These are phyloP conservation scores for Arvicanthis niloticus DNA, from an alignment of 2,113 vertebrate genomes.

Conservation along the genomic window DNA sequence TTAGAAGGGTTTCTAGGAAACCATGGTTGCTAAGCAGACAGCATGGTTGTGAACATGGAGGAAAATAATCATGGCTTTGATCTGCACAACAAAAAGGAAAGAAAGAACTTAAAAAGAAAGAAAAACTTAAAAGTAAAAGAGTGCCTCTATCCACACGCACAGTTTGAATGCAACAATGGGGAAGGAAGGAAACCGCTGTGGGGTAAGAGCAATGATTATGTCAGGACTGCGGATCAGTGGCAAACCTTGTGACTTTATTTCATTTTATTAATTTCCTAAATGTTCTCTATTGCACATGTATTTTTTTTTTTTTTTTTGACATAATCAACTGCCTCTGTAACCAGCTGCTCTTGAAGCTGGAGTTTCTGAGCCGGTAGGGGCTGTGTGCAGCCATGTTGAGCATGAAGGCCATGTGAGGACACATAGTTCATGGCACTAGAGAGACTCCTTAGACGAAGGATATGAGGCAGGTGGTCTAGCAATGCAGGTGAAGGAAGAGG, in stretches of 20 bases:
- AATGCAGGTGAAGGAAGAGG: neutral
- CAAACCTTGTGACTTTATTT: constrained; percentile 4
- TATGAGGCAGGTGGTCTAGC: neutral
- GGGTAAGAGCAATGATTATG: neutral
- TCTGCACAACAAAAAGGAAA: neutral
- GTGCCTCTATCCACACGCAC: too few species aligned
- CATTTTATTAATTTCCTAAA: constrained; percentile 8
- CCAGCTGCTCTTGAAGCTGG: neutral
- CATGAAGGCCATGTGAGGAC: neutral
- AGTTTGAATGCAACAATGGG: neutral
- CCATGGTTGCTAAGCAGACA: constrained; percentile 1
- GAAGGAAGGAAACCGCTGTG: constrained; percentile 4
- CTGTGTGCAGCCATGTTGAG: neutral
- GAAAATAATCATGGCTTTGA: constrained; percentile 28
- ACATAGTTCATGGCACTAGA: neutral
- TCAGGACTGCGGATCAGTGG: neutral
- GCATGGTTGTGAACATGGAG: neutral
- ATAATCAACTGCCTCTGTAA: constrained; percentile 8
- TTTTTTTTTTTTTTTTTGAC: neutral
- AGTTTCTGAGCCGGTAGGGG: neutral
- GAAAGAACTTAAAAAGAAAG: neutral
- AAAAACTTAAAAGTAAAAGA: neutral
- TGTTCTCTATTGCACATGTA: neutral
- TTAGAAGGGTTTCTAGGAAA: constrained; percentile 31
- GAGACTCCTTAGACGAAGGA: neutral